These are phyloP conservation scores for Zenarchopterus dispar DNA, from an alignment of 2,797 vertebrate genomes.

Conservation along the genomic window DNA sequence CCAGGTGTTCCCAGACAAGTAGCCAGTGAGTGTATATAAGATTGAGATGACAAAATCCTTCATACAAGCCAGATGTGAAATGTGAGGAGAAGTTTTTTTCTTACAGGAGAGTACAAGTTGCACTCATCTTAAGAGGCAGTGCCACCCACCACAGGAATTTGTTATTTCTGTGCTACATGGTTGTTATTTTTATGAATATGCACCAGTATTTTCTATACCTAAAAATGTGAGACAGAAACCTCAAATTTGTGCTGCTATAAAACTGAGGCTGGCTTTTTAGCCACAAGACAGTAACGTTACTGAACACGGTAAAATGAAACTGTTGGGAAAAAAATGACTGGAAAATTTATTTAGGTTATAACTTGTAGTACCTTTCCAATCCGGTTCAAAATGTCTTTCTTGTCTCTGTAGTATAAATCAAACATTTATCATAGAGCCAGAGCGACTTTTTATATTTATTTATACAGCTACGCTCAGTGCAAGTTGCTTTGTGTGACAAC, in stretches of 20 bases:
- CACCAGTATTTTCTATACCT: slow-evolving; percentile 25
- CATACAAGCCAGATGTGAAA: slow-evolving; percentile 50
- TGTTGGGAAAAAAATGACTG: neutral
- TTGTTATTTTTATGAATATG: slow-evolving; percentile 43
- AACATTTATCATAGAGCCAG: neutral
- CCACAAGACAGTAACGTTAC: slow-evolving; percentile 9
- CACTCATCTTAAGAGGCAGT: slow-evolving; percentile 36
- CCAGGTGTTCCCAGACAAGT: too few species aligned
- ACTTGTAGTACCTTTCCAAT: neutral
- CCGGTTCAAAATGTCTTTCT: neutral
- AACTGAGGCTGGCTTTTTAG: slow-evolving; percentile 4
- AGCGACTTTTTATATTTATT: neutral
- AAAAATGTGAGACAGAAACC: slow-evolving; percentile 31
- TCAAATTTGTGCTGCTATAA: slow-evolving; percentile 19
- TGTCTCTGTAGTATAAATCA: neutral
- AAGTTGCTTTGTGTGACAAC: neutral
- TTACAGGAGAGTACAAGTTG: slow-evolving; percentile 22
- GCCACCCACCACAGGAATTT: slow-evolving; percentile 52
- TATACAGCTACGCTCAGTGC: neutral
- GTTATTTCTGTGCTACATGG: slow-evolving; percentile 29
- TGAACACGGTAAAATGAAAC: slow-evolving; percentile 8
- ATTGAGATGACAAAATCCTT: slow-evolving; percentile 32
- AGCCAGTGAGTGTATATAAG: slow-evolving; percentile 22
- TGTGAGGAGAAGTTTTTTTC: slow-evolving; percentile 31
- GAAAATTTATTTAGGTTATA: neutral